A percentile compares a stretch with the other conserved stretches of the same genome.
Evolutionary conservation across 2,113 vertebrate genomes (phyloP).

Genomic region (Nibea albiflora): DNA sequence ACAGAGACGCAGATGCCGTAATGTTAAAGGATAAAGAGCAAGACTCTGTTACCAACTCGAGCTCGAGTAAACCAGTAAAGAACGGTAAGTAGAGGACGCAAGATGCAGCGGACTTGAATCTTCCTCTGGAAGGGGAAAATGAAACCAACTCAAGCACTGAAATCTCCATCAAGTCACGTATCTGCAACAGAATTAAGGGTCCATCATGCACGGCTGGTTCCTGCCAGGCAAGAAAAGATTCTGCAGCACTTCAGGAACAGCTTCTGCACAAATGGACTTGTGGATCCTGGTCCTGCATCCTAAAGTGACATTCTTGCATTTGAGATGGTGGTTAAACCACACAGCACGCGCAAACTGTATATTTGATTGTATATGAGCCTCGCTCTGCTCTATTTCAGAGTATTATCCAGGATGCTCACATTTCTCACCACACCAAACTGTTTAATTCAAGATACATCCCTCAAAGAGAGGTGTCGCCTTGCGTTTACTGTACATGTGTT

Average conservation of each 20-base stretch:
- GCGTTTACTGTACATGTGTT: not conserved
- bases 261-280: not conserved
- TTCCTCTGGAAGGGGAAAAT: not conserved
- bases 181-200: not conserved
- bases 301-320: not conserved
- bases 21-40: slow-evolving; percentile 64
- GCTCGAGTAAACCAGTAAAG: slow-evolving; percentile 46
- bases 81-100: slow-evolving; percentile 44
- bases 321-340: not conserved
- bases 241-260: not conserved
- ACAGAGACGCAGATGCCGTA: slow-evolving; percentile 64
- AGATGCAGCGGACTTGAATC: not conserved
- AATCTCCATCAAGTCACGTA: not conserved
- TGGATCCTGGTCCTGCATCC: not conserved
- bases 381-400: not conserved
- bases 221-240: not conserved
- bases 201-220: not conserved
- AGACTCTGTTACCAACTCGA: slow-evolving; percentile 51
- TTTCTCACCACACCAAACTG: not conserved
- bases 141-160: not conserved
- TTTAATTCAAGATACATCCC: not conserved
- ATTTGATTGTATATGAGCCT: not conserved
- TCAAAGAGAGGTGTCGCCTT: not conserved
- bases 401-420: not conserved
- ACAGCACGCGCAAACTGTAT: not conserved